Conservation (phyloP, 2,888 invertebrate species). For the Ditylenchus weischeri region DNA sequence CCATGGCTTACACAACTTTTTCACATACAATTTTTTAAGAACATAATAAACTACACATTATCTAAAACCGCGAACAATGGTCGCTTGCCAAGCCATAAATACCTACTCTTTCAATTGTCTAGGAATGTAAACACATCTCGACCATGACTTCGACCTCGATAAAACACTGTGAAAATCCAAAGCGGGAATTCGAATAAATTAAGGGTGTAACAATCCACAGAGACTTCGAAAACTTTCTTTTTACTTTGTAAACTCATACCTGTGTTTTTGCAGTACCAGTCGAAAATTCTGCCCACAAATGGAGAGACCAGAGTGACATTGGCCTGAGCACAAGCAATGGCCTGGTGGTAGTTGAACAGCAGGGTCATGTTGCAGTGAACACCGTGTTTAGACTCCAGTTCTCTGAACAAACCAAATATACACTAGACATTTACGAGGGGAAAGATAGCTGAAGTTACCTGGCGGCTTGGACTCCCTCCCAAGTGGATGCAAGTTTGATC, state of each 20-base stretch:
- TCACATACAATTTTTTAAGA: no score
- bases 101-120: no score
- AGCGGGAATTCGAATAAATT: no score
- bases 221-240: no score
- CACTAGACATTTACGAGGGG: background rate
- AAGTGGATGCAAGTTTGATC: constrained; percentile 69
- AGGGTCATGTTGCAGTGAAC: constrained; percentile 97
- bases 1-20: no score
- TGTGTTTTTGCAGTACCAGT: constrained; percentile 90
- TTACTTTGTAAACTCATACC: constrained; percentile 45
- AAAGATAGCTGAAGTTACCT: background rate
- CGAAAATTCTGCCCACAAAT: constrained; percentile 95
- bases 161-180: no score
- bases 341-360: constrained; percentile 77
- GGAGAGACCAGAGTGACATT: constrained; percentile 96
- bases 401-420: constrained; percentile 22
- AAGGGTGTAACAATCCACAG: no score
- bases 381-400: constrained; percentile 67
- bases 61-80: no score
- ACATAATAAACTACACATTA: no score
- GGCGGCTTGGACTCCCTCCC: constrained; percentile 5
- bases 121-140: no score
- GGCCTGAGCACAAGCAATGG: constrained; percentile 69
- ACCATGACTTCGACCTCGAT: no score
- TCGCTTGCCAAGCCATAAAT: no score